Evolutionary conservation across 2,888 invertebrate species (phyloP), one percentile per base, ranked within the genome.

Genomic region (Cephonodes hylas): DNA sequence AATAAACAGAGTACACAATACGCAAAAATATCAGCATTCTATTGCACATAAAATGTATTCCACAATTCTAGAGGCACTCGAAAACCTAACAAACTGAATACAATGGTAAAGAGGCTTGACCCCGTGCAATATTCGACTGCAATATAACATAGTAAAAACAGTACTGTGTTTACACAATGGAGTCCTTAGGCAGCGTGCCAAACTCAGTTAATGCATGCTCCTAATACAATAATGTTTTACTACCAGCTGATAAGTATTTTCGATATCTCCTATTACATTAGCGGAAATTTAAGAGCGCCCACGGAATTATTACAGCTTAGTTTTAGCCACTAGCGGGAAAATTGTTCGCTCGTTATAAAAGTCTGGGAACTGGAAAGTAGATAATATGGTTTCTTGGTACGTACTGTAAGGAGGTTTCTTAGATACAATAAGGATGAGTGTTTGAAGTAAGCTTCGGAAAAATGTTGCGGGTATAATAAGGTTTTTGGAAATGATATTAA

Each of bases 151-250:
- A 18, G 13, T 48, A 48, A 42, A 69, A 63, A 13, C 38, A 25
- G 38, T n/a, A 22, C n/a, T 60, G 62, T 73, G 66, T 74, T 71
- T 71, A 66, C 64, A 60, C 20, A 60, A 60, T 45, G 31, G 20
- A 38, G 15, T 61, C 66, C 61, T 66, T 70, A 68, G 77, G 77
- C 48, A 67, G 56, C 31, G 68, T 68, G 79, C 83, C 84, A 84
- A 81, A 74, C 69, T 64, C 70, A 68, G 66, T 73, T 79, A 81
- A 79, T 75, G 76, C 71, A 71, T 68, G 71, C 74, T 74, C 70
- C 73, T 77, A 76, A 77, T 83, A 77, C 72, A 76, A 85, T 81
- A 83, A 86, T 79, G 82, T 80, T 80, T 81, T 77, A 71, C 74
- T 78, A 80, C 77, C 74, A 77, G 77, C 75, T 75, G 72, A 75